Conservation (phyloP, 2,797 vertebrate genomes). For the Ctenopoma kingsleyae region DNA sequence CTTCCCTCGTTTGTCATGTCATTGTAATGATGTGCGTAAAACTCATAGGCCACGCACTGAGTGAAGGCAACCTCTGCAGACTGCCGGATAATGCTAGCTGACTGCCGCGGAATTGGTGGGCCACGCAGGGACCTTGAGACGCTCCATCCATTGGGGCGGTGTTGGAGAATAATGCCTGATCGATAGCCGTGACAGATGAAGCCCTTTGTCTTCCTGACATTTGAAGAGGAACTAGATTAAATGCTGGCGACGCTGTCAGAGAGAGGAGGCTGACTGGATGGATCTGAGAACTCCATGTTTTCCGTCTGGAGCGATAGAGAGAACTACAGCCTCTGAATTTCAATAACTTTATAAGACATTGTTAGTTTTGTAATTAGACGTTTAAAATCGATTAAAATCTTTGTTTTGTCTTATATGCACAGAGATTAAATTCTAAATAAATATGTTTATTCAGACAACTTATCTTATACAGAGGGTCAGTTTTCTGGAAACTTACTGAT, state of each 20-base stretch:
- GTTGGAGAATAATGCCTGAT: constrained; percentile 67
- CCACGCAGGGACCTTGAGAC: constrained; percentile 57
- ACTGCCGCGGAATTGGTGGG: constrained; percentile 53
- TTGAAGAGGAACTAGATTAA: constrained; percentile 81
- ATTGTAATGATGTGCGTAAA: constrained; percentile 60
- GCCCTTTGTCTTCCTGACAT: constrained; percentile 80
- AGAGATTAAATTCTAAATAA: constrained; percentile 9
- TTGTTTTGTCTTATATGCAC: constrained; percentile 5
- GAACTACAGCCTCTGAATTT: constrained; percentile 33
- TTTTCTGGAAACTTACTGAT: constrained; percentile 8
- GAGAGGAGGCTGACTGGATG: constrained; percentile 39
- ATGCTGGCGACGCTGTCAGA: constrained; percentile 65
- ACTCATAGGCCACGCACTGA: constrained; percentile 45
- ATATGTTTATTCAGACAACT: constrained; percentile 6
- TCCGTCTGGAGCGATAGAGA: constrained; percentile 32
- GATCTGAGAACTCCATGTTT: constrained; percentile 52
- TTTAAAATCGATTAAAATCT: constrained; percentile 30
- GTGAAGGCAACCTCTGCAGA: constrained; percentile 54
- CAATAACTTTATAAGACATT: constrained; percentile 38
- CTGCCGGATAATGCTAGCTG: constrained; percentile 64
- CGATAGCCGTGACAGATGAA: constrained; percentile 81
- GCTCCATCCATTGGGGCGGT: constrained; percentile 40
- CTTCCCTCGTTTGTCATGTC: constrained; percentile 71
- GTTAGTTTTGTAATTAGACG: constrained; percentile 34
- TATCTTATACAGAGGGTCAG: not conserved